A percentile compares a stretch with the other conserved stretches of the same genome.
phyloP scores from a whole-genome alignment of 2,888 invertebrate species.

The Icerya purchasi region DNA sequence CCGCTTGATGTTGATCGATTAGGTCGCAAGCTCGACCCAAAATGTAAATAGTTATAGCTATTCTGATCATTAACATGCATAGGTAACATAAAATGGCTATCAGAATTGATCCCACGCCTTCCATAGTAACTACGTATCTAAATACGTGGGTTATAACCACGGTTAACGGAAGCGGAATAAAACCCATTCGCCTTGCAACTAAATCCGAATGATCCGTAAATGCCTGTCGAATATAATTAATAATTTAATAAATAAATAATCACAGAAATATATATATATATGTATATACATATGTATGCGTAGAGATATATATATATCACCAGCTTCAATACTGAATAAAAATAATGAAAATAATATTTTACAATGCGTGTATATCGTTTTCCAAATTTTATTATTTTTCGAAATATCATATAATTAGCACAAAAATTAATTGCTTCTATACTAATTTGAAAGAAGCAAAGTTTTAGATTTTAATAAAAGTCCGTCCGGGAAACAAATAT shows the following conservation, averaged over 20 bases:
- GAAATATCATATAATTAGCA: no score
- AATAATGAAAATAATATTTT: no score
- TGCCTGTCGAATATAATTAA: slow-evolving; percentile 30
- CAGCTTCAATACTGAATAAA: no score
- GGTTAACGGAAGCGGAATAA: slow-evolving; percentile 86
- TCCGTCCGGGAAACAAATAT: no score
- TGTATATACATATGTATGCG: no score
- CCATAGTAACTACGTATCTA: slow-evolving; percentile 55
- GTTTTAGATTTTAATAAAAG: no score
- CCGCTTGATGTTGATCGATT: slow-evolving; percentile 42
- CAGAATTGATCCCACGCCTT: slow-evolving; percentile 42
- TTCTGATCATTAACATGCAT: slow-evolving; percentile 47
- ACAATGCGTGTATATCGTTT: no score
- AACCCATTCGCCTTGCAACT: slow-evolving; percentile 91
- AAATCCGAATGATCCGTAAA: slow-evolving; percentile 92
- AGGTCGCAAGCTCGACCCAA: slow-evolving; percentile 76
- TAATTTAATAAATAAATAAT: not conserved
- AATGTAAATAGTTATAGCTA: slow-evolving; percentile 70
- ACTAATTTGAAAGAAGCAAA: no score
- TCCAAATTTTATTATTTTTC: no score
- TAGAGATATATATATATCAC: no score
- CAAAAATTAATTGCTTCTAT: no score
- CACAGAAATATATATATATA: not conserved
- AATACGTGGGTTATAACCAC: slow-evolving; percentile 81
- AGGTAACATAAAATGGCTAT: slow-evolving; percentile 53